A percentile compares a stretch with the other conserved stretches of the same genome.
phyloP scores from a whole-genome alignment of 2,113 vertebrate species.

The Strix aluco region DNA sequence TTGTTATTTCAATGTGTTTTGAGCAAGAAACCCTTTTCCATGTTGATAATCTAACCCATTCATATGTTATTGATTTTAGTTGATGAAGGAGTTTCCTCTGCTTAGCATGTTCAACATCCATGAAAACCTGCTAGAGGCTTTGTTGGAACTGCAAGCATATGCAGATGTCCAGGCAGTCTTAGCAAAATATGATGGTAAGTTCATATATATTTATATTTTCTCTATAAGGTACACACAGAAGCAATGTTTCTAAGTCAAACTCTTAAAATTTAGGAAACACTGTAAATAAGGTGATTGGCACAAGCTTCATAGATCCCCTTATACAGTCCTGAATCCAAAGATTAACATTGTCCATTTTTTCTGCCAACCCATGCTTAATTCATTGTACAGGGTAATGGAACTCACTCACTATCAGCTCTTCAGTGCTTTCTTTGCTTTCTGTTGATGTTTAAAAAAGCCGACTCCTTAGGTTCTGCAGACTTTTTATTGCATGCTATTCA shows the following conservation, averaged over 20 bases:
- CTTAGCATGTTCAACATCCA: slow-evolving; percentile 99
- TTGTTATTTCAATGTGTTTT: neutral
- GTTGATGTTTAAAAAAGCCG: neutral
- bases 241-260: neutral
- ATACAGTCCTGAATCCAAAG: neutral
- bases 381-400: neutral
- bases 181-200: slow-evolving; percentile 98
- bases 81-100: slow-evolving; percentile 99
- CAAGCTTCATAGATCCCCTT: neutral
- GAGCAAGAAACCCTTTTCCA: neutral
- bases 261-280: neutral
- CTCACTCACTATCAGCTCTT: neutral
- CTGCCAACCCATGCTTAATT: neutral
- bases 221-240: neutral
- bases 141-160: slow-evolving; percentile 95
- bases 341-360: neutral
- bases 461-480: neutral
- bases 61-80: slow-evolving; percentile 79
- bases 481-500: neutral
- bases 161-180: slow-evolving; percentile 97
- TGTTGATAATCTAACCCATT: slow-evolving; percentile 33
- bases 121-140: slow-evolving; percentile 95
- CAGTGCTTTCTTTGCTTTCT: neutral
- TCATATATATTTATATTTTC: neutral
- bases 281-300: neutral